Percentiles rank a stretch among this genome's conserved stretches.
Evolutionary conservation across 2,888 invertebrate genomes (phyloP).

Genomic region (Uloborus plumipes): DNA sequence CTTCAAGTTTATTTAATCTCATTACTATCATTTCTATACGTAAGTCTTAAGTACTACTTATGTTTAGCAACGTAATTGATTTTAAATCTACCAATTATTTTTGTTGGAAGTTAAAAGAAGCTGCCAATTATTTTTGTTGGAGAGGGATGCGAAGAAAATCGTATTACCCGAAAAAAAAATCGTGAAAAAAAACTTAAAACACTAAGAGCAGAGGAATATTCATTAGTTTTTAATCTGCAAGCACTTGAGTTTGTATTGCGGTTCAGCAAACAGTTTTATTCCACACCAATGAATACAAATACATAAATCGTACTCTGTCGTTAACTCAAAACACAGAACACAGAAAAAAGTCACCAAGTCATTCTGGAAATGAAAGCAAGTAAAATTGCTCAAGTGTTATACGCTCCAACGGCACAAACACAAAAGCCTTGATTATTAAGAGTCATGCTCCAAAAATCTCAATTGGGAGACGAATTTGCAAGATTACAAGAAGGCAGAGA

Average conservation of each 20-base stretch:
- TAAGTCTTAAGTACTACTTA: too few species aligned
- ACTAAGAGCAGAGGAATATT: not conserved
- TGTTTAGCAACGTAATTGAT: too few species aligned
- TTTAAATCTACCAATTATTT: too few species aligned
- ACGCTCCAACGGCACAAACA: conserved; percentile 5
- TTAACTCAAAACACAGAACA: not conserved
- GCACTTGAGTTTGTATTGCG: not conserved
- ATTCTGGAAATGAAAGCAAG: conserved; percentile 9
- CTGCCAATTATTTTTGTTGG: too few species aligned
- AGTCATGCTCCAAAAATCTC: conserved; percentile 18
- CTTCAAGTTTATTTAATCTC: too few species aligned
- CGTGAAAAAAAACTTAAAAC: too few species aligned
- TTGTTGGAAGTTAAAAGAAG: too few species aligned
- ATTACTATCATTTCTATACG: too few species aligned
- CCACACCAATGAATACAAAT: conserved; percentile 1
- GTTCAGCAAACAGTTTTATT: conserved; percentile 11
- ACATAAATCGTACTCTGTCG: not conserved
- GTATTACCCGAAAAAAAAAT: too few species aligned
- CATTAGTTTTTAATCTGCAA: conserved; percentile 5
- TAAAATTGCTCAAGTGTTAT: conserved; percentile 1
- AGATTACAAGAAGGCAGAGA: conserved; percentile 22
- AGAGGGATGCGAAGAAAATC: too few species aligned
- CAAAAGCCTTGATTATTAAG: conserved; percentile 25
- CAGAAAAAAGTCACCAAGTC: not conserved
- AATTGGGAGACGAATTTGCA: conserved; percentile 21